Conservation (phyloP, 2,113 vertebrate genomes). For the Cathartes aura region DNA sequence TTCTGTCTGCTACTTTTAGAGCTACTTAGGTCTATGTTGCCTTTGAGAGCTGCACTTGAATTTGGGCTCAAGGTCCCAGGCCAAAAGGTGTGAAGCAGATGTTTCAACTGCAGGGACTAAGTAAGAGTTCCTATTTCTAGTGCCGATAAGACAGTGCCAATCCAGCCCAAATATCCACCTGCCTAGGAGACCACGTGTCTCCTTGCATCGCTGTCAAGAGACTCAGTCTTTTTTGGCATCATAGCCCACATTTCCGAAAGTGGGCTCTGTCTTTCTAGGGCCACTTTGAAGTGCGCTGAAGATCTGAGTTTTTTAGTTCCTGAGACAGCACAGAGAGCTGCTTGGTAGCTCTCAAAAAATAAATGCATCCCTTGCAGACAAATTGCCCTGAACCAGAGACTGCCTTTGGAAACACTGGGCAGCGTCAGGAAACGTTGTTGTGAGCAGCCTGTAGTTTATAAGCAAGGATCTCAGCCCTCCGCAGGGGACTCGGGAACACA, state of each 20-base stretch:
- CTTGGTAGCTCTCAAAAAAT: not conserved
- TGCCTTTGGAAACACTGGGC: not conserved
- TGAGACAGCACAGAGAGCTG: not conserved
- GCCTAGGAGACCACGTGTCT: rapidly evolving
- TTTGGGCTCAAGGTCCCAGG: not conserved
- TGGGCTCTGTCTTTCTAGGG: not conserved
- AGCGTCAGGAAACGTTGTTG: not conserved
- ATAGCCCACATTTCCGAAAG: not conserved
- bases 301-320: not conserved
- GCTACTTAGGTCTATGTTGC: not conserved
- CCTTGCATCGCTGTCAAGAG: not conserved
- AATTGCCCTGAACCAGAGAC: not conserved
- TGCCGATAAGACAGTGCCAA: rapidly evolving
- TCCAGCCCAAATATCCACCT: not conserved
- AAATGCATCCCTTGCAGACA: not conserved
- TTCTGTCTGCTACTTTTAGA: not conserved
- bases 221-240: not conserved
- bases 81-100: not conserved
- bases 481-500: not conserved
- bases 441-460: not conserved
- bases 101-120: not conserved
- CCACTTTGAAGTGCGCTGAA: not conserved
- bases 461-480: not conserved
- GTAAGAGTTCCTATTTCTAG: not conserved
- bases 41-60: not conserved